Percentiles rank a stretch among this genome's conserved stretches.
These are phyloP conservation scores for Himalopsyche tibetana DNA, from an alignment of 2,888 invertebrate species.

Conservation along the genomic window DNA sequence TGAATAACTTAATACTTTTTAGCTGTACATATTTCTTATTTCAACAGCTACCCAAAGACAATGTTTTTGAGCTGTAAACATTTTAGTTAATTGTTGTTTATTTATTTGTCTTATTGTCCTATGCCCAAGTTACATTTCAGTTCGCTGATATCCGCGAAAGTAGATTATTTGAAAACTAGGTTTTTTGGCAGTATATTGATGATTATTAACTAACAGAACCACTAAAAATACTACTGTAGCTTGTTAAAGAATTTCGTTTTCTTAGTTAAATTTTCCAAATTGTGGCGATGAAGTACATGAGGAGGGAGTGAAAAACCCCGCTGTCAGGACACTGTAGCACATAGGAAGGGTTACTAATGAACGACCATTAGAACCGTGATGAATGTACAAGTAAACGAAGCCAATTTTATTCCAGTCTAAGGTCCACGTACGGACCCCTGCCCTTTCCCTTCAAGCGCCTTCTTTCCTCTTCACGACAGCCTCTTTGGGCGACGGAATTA, in stretches of 20 bases:
- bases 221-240: too few relatives aligned
- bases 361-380: conserved; percentile 63
- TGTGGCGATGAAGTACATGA: neutral
- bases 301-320: neutral
- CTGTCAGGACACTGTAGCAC: conserved; percentile 36
- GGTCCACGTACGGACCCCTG: conserved; percentile 37
- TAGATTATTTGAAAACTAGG: too few relatives aligned
- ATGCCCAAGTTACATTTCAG: too few relatives aligned
- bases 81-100: too few relatives aligned
- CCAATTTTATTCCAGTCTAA: conserved; percentile 56
- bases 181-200: too few relatives aligned
- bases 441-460: neutral
- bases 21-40: too few relatives aligned
- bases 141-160: too few relatives aligned
- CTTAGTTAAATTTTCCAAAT: neutral
- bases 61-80: too few relatives aligned
- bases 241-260: neutral
- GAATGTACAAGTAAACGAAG: conserved; percentile 63
- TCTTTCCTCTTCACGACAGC: conserved; percentile 18
- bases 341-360: conserved; percentile 60
- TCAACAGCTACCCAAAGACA: too few relatives aligned
- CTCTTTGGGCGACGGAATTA: neutral
- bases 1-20: too few relatives aligned
- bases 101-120: too few relatives aligned
- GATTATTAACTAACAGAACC: too few relatives aligned